Percentiles rank a stretch among this genome's conserved stretches.
phyloP scores from a whole-genome alignment of 2,888 invertebrate species.

The Erebia palarica region DNA sequence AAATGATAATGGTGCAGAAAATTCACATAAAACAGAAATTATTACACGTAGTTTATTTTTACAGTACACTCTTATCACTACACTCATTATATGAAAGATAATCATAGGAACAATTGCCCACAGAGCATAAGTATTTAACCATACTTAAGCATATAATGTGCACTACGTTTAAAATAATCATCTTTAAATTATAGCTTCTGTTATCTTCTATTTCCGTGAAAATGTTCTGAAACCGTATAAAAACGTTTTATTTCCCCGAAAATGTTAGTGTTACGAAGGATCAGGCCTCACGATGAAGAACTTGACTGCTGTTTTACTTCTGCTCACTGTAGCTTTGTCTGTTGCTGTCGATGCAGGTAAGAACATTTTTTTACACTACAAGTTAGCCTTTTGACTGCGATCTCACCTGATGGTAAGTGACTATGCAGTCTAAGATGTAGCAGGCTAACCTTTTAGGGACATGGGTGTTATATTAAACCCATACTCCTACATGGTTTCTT shows the following conservation, averaged over 20 bases:
- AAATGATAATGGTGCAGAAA: too few relatives aligned
- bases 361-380: background rate
- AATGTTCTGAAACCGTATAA: constrained; percentile 23
- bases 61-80: too few relatives aligned
- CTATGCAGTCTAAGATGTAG: too few relatives aligned
- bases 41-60: too few relatives aligned
- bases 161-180: constrained; percentile 10
- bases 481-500: too few relatives aligned
- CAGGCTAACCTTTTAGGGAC: too few relatives aligned
- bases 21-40: too few relatives aligned
- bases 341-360: constrained; percentile 31
- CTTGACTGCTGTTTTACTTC: constrained; percentile 12
- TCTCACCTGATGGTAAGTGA: too few relatives aligned
- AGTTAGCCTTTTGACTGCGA: too few relatives aligned
- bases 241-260: background rate
- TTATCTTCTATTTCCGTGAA: constrained; percentile 9
- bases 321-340: constrained; percentile 19
- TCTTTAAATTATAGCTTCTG: constrained; percentile 16
- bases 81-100: background rate
- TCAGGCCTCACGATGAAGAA: constrained; percentile 27
- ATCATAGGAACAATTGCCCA: background rate
- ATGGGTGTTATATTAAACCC: too few relatives aligned
- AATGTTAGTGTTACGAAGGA: constrained; percentile 7
- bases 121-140: background rate
- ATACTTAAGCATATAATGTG: background rate